Percentiles rank a stretch among this genome's conserved stretches.
These are phyloP conservation scores for Centropristis striata DNA, from an alignment of 2,113 vertebrate genomes.

Conservation along the genomic window DNA sequence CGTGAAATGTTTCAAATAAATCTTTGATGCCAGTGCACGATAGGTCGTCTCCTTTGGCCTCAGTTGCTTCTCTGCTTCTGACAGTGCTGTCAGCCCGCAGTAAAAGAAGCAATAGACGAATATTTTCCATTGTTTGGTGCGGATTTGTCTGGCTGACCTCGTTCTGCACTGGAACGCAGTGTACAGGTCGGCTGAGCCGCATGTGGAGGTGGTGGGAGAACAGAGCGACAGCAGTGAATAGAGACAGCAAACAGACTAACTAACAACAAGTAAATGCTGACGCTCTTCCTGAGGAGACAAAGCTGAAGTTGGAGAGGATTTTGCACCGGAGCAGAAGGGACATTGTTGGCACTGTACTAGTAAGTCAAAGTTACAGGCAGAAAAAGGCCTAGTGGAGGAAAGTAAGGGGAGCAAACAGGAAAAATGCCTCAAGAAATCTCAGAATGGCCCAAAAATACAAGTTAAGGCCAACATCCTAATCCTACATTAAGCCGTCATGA, in stretches of 20 bases:
- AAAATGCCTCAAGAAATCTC: too few species aligned
- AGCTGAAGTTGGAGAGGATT: neutral
- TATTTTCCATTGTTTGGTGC: constrained; percentile 54
- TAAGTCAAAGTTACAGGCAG: too few species aligned
- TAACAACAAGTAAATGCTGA: constrained; percentile 19
- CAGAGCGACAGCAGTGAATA: neutral
- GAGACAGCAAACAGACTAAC: neutral
- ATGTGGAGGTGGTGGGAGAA: constrained; percentile 25
- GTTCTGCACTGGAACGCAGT: constrained; percentile 18
- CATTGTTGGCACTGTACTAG: neutral
- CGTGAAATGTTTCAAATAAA: constrained; percentile 2
- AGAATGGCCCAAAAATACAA: too few species aligned
- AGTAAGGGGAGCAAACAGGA: too few species aligned
- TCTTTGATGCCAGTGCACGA: neutral
- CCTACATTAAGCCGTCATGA: too few species aligned
- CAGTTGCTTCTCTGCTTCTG: neutral
- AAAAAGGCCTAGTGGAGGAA: too few species aligned
- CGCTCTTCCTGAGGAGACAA: neutral
- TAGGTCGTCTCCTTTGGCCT: neutral
- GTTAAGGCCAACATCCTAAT: too few species aligned
- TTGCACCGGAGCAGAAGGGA: neutral
- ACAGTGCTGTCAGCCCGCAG: constrained; percentile 11
- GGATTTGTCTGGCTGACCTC: constrained; percentile 52
- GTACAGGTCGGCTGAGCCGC: neutral
- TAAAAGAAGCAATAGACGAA: constrained; percentile 49